Conservation (phyloP, 2,797 vertebrate species). For the Microchirus variegatus region DNA sequence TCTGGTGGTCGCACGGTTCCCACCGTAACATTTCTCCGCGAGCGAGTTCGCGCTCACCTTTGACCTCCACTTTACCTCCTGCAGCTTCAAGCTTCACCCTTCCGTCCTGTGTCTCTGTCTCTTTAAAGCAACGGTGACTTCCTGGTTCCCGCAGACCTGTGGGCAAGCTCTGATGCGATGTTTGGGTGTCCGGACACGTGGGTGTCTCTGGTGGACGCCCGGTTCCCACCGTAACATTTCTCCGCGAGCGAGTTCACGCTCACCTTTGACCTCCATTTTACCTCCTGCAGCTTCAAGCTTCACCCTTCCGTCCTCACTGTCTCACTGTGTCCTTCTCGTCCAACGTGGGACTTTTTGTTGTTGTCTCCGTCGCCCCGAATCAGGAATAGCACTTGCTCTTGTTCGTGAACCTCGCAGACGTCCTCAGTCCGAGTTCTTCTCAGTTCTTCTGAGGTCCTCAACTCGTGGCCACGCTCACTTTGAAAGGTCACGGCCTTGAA, state of each 20-base stretch:
- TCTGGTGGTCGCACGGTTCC: slow-evolving; percentile 3
- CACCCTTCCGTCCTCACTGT: not conserved
- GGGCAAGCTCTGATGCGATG: too few species aligned
- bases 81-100: not conserved
- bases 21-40: not conserved
- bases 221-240: slow-evolving; percentile 2
- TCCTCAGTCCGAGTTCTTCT: slow-evolving; percentile 13
- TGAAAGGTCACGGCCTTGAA: slow-evolving; percentile 20
- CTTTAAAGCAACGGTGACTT: too few species aligned
- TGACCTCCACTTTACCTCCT: not conserved
- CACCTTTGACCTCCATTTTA: slow-evolving; percentile 6
- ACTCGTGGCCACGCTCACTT: not conserved
- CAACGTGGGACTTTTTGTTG: too few species aligned
- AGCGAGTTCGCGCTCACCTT: slow-evolving; percentile 13
- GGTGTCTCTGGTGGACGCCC: slow-evolving; percentile 2
- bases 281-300: not conserved
- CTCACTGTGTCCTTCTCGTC: not conserved
- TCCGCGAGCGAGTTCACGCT: not conserved
- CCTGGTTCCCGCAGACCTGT: too few species aligned
- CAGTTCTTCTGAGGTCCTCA: slow-evolving; percentile 12
- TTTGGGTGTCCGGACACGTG: not conserved
- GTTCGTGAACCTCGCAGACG: not conserved
- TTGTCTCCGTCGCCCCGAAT: not conserved
- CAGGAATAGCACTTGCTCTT: not conserved
- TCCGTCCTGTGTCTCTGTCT: slow-evolving; percentile 1